Conservation (phyloP, 2,113 vertebrate species). For the Microtus montanus region DNA sequence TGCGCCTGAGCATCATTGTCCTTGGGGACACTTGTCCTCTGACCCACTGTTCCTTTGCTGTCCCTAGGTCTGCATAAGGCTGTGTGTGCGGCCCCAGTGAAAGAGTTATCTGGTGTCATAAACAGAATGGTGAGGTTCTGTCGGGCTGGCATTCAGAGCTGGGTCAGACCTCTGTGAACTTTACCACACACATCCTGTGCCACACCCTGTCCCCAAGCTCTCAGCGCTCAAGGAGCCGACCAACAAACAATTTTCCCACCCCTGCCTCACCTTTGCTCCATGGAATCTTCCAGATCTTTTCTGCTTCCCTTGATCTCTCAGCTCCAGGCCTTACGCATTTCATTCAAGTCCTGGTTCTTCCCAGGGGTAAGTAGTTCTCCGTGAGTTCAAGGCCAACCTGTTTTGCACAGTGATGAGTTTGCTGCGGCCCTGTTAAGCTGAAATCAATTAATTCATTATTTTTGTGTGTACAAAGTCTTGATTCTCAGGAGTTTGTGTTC, state of each 20-base stretch:
- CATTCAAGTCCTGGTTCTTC: not conserved
- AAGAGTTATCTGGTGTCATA: not conserved
- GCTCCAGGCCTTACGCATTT: not conserved
- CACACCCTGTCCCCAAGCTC: not conserved
- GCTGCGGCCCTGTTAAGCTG: not conserved
- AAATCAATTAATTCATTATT: not conserved
- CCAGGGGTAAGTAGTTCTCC: not conserved
- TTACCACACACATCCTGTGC: not conserved
- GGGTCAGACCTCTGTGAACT: not conserved
- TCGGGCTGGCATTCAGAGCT: not conserved
- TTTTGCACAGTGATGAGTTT: not conserved
- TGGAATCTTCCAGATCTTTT: not conserved
- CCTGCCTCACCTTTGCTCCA: not conserved
- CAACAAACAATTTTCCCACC: not conserved
- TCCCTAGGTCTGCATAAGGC: not conserved
- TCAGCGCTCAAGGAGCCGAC: fast-evolving
- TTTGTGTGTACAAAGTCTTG: not conserved
- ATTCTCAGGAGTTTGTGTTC: not conserved
- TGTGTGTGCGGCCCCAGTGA: not conserved
- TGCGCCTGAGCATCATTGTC: not conserved
- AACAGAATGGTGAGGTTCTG: not conserved
- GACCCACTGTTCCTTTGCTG: not conserved
- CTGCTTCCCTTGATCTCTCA: not conserved
- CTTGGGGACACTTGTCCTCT: not conserved
- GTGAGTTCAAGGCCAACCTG: not conserved